phyloP scores from a whole-genome alignment of 2,797 vertebrate species.

The Gouania willdenowi region DNA sequence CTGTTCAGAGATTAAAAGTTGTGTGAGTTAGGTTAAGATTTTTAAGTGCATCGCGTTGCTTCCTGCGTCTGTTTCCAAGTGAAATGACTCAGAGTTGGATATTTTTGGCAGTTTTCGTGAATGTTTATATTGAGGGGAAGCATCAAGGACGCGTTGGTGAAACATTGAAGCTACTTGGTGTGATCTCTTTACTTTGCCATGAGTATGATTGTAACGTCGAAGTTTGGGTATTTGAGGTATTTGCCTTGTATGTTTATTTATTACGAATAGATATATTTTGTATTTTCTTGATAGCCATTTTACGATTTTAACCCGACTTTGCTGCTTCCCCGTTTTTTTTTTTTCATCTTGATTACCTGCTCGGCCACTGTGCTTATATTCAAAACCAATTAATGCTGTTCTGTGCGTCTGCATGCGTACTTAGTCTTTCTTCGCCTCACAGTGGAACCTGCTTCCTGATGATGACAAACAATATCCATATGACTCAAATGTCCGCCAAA shows the following conservation, averaged over 20 bases:
- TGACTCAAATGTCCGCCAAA: not conserved
- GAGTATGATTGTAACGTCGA: conserved; percentile 50
- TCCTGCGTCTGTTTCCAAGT: too few relatives aligned
- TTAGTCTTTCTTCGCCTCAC: conserved; percentile 35
- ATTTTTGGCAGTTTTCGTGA: conserved; percentile 11
- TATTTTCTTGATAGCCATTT: conserved; percentile 35
- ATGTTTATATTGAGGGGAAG: conserved; percentile 44
- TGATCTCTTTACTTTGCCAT: conserved; percentile 35
- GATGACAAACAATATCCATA: not conserved
- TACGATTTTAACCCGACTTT: conserved; percentile 44
- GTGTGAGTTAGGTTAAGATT: too few relatives aligned
- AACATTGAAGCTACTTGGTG: conserved; percentile 28
- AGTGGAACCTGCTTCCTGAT: conserved; percentile 27
- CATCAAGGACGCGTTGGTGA: conserved; percentile 20
- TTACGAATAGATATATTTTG: conserved; percentile 45
- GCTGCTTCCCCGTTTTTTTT: conserved; percentile 47
- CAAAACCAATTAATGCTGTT: conserved; percentile 21
- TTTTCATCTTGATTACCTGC: conserved; percentile 36
- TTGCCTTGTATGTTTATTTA: conserved; percentile 50
- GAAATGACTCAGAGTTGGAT: too few relatives aligned
- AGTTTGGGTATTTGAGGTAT: conserved; percentile 38
- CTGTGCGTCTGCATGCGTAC: conserved; percentile 45
- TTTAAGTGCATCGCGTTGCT: not conserved
- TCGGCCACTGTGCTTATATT: conserved; percentile 32
- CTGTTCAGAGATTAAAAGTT: too few relatives aligned